Base-by-base conservation (phyloP, 2,888 invertebrate genomes). In the Athalia rosae region DNA sequence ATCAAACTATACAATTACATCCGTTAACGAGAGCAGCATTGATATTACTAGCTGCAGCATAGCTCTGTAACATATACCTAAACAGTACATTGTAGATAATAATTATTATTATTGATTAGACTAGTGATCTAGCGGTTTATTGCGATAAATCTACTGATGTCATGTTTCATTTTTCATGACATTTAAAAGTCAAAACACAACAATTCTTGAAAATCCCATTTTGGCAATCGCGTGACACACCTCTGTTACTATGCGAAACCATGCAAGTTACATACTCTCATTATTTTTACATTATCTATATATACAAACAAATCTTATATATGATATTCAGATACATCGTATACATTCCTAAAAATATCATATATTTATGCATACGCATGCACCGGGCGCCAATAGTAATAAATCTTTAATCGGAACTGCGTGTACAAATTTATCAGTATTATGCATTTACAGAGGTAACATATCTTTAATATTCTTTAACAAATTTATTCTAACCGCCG, bases 1-100 rank as follows among this genome's bases (percentile, higher is more conserved):
- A 41, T 64, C 47, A 74, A 76, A 58, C 74, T 77, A 79, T 76
- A 66, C 50, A 50, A 74, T 43, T 7, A 41, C 5, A 62, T 62
- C 28, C 41, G 43, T 62, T 4, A 62, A 62, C 41, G 41, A 43
- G 7, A 62, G 62, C 62, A 62, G 43, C 62, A 62, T 62, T 45
- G 43, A 62, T 62, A 3, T 62, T 4, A 43, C 62, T 62, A 62
- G 62, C 62, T 62, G 62, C 62, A 62, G 45, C 62, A 43, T 62
- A n/a, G 62, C 62, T 62, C 43, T 8, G 61, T 28, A 61, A 61
- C 61, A 61, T 15, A 61, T 41, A 61, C 5, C 43, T n/a, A n/a
- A 43, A n/a, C 61, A 15, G 4, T 13, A n/a, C 62, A 61, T 61
- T 41, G 41, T 61, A 41, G 15, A 61, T 41, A 41, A 41, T 15